A percentile compares a stretch with the other conserved stretches of the same genome.
phyloP scores from a whole-genome alignment of 2,888 invertebrate species.

The Lasioglossum villosulum region DNA sequence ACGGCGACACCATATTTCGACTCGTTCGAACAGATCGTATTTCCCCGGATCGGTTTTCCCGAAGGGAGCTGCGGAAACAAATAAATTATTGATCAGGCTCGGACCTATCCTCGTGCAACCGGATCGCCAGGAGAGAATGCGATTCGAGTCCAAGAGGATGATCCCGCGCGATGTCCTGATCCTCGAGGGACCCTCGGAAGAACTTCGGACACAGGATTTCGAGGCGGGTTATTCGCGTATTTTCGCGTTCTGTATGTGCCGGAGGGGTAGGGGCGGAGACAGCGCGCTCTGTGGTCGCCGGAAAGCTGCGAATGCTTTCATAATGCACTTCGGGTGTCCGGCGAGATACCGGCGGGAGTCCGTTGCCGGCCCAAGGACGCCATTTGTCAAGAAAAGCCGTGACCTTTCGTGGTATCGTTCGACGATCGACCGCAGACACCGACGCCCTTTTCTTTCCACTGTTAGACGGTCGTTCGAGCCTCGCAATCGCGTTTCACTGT shows the following conservation, averaged over 20 bases:
- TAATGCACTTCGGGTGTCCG: slow-evolving; percentile 41
- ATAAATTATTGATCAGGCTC: slow-evolving; percentile 53
- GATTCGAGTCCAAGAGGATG: slow-evolving; percentile 22
- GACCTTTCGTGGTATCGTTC: slow-evolving; percentile 58
- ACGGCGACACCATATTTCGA: background rate
- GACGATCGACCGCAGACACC: slow-evolving; percentile 32
- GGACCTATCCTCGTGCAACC: slow-evolving; percentile 7
- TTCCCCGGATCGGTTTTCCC: background rate
- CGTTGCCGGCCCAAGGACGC: slow-evolving; percentile 46
- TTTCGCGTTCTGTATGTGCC: slow-evolving; percentile 40
- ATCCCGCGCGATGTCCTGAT: slow-evolving; percentile 37
- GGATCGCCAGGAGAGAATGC: slow-evolving; percentile 43
- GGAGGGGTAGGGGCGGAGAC: slow-evolving; percentile 6
- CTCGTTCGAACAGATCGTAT: background rate
- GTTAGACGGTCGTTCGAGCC: background rate
- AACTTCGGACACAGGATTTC: slow-evolving; percentile 43
- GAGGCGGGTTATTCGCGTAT: slow-evolving; percentile 37
- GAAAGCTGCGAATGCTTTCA: slow-evolving; percentile 34
- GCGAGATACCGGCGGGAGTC: slow-evolving; percentile 30
- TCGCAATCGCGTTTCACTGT: background rate
- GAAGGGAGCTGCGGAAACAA: background rate
- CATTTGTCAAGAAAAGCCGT: slow-evolving; percentile 63
- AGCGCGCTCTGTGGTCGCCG: background rate
- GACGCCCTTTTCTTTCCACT: slow-evolving; percentile 2
- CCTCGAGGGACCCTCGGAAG: slow-evolving; percentile 20